These are phyloP conservation scores for Balaeniceps rex DNA, from an alignment of 2,113 vertebrate species.

Conservation along the genomic window DNA sequence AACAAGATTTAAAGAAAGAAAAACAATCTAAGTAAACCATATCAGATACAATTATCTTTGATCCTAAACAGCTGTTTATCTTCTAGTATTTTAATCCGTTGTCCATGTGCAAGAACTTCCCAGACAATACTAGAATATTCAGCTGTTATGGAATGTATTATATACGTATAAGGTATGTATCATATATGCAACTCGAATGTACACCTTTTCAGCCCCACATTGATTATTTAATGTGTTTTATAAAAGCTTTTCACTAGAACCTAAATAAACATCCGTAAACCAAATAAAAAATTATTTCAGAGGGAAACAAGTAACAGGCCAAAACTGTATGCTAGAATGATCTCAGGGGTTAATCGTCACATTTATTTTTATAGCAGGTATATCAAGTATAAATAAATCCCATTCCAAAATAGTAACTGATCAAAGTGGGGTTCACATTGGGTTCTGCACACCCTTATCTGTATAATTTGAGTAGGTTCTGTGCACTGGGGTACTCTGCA, in stretches of 20 bases:
- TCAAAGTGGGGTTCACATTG: not conserved
- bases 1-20: constrained; percentile 19
- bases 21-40: not conserved
- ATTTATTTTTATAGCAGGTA: constrained; percentile 57
- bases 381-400: not conserved
- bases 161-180: constrained; percentile 27
- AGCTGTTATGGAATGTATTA: constrained; percentile 19
- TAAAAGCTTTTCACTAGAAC: constrained; percentile 70
- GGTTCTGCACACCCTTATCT: not conserved
- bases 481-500: not conserved
- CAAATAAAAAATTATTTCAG: constrained; percentile 57
- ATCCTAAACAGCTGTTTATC: constrained; percentile 30
- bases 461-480: not conserved
- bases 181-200: constrained; percentile 44
- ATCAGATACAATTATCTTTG: not conserved
- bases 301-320: constrained; percentile 52
- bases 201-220: constrained; percentile 45
- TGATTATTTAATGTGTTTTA: constrained; percentile 62
- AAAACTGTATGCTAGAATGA: constrained; percentile 37
- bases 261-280: constrained; percentile 49
- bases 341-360: constrained; percentile 63
- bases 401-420: not conserved
- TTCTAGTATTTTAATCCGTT: constrained; percentile 18
- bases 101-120: not conserved
- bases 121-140: not conserved